phyloP scores from a whole-genome alignment of 2,113 vertebrate species.

The Struthio camelus region DNA sequence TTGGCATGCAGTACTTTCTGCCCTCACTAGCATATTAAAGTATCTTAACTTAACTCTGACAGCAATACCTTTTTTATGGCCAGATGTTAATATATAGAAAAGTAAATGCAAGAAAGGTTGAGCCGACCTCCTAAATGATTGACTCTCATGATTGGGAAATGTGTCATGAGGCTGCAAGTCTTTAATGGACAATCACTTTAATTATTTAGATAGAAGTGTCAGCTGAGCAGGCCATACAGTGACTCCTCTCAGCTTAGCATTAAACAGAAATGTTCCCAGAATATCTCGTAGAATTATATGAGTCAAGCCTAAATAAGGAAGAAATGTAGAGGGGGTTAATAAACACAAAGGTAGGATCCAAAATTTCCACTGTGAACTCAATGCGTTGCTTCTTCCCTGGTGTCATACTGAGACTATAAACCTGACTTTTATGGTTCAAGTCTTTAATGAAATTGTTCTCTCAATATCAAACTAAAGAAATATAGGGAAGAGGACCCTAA shows the following conservation, averaged over 20 bases:
- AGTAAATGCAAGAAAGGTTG: conserved; percentile 48
- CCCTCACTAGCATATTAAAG: neutral
- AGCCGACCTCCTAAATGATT: conserved; percentile 14
- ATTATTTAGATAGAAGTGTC: conserved; percentile 22
- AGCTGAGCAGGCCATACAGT: neutral
- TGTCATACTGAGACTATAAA: neutral
- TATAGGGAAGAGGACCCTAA: neutral
- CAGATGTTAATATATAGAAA: conserved; percentile 44
- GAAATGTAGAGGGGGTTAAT: neutral
- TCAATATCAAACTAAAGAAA: neutral
- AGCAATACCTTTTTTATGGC: conserved; percentile 16
- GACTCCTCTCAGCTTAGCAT: neutral
- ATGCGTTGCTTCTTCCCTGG: neutral
- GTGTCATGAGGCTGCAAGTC: neutral
- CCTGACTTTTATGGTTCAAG: neutral
- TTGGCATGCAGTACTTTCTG: neutral
- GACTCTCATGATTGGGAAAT: conserved; percentile 27
- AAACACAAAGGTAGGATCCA: neutral
- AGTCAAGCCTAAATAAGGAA: neutral
- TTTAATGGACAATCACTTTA: conserved; percentile 18
- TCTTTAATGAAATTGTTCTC: neutral
- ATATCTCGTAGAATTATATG: neutral
- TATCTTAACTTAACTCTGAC: neutral
- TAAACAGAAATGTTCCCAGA: neutral
- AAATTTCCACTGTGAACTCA: neutral